Base-by-base conservation (phyloP, 2,888 invertebrate genomes). In the Tridacna crocea region DNA sequence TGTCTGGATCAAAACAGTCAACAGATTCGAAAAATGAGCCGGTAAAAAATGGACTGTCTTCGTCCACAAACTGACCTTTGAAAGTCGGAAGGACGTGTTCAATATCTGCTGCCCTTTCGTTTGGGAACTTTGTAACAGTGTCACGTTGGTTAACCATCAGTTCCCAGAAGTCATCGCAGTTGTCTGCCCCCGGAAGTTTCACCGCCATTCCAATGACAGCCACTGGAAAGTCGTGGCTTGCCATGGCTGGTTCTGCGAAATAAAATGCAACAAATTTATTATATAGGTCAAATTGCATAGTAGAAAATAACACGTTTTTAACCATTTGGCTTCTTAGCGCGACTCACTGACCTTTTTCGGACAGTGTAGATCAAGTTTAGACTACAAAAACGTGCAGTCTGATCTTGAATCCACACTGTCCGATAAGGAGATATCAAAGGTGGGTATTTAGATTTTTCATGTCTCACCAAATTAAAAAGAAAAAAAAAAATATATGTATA, bases 141-240 rank as follows among this genome's bases (percentile, higher is more conserved):
- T 79, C 74, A 17, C 58, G 51, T n/a, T 73, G 36, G 22, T 74
- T 61, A 15, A 55, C 51, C 73, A 79, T 73, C 73, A 79, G 58
- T 46, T 79, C 55, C 79, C 79, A 79, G 66, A 79, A 79, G 19
- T 63, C 73, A 17, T 79, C 55, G 36, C 73, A 74, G 66, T 79
- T 74, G 19, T 51, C 12, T 22, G 79, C 79, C 17, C 66, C 66
- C 10, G 79, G 79, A 22, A 79, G 66, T 19, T 60, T 51, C 11
- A 73, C 73, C 11, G 73, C 55, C 47, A 74, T 58, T 27, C 66
- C 73, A 60, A 79, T 74, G 19, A 79, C 74, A 55, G 79, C 79
- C 22, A 79, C 77, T 24, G 77, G 77, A 27, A 77, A 77, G 11
- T 48, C n/a, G 60, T 65, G 66, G 63, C 77, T 77, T 27, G 77